phyloP scores from a whole-genome alignment of 2,888 invertebrate genomes.

The Clusia tigrina region DNA sequence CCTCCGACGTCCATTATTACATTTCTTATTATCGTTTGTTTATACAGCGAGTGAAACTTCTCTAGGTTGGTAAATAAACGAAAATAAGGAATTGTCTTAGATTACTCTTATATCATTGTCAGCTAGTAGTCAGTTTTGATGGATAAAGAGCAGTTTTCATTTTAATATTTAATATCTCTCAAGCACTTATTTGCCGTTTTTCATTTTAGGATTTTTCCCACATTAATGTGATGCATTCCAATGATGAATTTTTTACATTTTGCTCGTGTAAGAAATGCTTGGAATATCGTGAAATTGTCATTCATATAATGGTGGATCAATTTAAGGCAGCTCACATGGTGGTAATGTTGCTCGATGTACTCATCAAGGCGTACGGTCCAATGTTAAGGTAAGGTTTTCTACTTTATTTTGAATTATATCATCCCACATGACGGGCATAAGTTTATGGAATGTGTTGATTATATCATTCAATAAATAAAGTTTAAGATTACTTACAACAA shows the following conservation, averaged over 20 bases:
- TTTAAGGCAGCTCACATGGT: slow-evolving; percentile 62
- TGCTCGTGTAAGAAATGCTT: slow-evolving; percentile 62
- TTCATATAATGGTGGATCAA: slow-evolving; percentile 62
- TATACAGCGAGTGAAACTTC: too few relatives aligned
- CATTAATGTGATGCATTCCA: slow-evolving; percentile 57
- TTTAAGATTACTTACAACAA: too few relatives aligned
- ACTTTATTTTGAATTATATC: not conserved
- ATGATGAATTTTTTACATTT: slow-evolving; percentile 61
- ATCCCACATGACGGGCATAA: too few relatives aligned
- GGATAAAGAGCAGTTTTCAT: not conserved
- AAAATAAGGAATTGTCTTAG: not conserved
- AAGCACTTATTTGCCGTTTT: slow-evolving; percentile 14
- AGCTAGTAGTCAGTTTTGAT: too few relatives aligned
- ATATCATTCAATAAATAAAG: too few relatives aligned
- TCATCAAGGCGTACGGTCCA: slow-evolving; percentile 60
- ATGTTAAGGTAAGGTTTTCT: slow-evolving; percentile 56
- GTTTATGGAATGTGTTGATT: too few relatives aligned
- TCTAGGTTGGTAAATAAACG: not conserved
- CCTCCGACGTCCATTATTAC: too few relatives aligned
- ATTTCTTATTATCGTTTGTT: too few relatives aligned
- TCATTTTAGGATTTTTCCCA: slow-evolving; percentile 54
- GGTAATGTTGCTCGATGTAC: slow-evolving; percentile 58
- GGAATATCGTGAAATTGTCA: slow-evolving; percentile 61
- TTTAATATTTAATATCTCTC: slow-evolving; percentile 1
- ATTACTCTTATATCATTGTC: too few relatives aligned